Conservation (phyloP, 2,888 invertebrate genomes). For the Cylindroiulus punctatus region DNA sequence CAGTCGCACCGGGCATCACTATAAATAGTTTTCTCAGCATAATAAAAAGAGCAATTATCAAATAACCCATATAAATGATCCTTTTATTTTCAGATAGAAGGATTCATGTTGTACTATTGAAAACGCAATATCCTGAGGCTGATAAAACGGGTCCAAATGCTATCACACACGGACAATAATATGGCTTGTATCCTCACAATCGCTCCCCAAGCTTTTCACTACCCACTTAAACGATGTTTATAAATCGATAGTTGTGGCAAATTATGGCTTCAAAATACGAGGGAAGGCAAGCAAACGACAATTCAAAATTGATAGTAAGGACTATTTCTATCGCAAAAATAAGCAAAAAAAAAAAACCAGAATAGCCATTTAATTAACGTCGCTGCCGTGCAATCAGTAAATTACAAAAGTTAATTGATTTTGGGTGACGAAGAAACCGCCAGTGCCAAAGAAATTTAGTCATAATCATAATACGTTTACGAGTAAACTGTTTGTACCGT, state of each 20-base stretch:
- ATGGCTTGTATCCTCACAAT: neutral
- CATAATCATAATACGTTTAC: neutral
- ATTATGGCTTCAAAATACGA: neutral
- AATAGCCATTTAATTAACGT: neutral
- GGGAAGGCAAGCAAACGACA: too few species aligned
- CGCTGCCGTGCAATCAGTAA: neutral
- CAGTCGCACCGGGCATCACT: neutral
- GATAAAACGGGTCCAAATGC: neutral
- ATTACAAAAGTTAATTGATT: neutral
- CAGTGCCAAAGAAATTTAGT: neutral
- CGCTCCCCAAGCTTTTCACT: neutral
- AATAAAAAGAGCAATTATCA: neutral
- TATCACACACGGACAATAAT: neutral
- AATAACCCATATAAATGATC: slow-evolving; percentile 18
- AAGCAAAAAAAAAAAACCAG: neutral
- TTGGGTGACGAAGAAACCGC: slow-evolving; percentile 18
- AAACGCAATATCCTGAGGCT: slow-evolving; percentile 18
- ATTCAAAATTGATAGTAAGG: neutral
- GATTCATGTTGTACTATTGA: slow-evolving; percentile 18
- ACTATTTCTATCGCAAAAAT: neutral
- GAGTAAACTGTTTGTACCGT: slow-evolving; percentile 10
- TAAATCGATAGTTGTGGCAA: neutral
- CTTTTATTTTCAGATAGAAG: slow-evolving; percentile 16
- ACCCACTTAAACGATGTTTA: neutral
- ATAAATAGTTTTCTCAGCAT: neutral